Percentiles rank a stretch among this genome's conserved stretches.
phyloP scores from a whole-genome alignment of 2,113 vertebrate genomes.

The Dryoscopus gambensis region DNA sequence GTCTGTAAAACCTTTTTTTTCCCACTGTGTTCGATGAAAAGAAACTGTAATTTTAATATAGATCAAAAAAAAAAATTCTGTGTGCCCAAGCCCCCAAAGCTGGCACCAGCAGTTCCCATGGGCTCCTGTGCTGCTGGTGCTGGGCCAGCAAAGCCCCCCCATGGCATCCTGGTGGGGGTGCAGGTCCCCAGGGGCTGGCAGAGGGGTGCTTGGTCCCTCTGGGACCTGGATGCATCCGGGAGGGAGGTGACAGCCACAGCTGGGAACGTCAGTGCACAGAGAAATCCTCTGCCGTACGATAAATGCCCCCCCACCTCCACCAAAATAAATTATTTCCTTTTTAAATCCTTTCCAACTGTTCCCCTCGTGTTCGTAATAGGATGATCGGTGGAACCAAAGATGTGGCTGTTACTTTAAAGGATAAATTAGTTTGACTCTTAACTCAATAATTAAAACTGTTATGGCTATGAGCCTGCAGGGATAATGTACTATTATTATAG shows the following conservation, averaged over 20 bases:
- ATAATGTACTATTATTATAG: constrained; percentile 99
- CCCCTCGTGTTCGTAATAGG: constrained; percentile 56
- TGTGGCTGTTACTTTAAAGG: constrained; percentile 87
- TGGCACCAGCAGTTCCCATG: background rate
- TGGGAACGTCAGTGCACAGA: background rate
- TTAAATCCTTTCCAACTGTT: constrained; percentile 54
- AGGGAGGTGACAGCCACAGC: background rate
- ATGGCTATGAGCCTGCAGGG: constrained; percentile 93
- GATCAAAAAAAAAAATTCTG: background rate
- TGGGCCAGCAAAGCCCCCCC: background rate
- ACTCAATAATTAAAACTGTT: constrained; percentile 99
- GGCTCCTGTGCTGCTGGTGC: background rate
- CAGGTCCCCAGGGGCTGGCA: background rate
- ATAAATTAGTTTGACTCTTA: constrained; percentile 91
- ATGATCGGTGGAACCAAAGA: constrained; percentile 69
- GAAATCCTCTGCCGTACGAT: constrained; percentile 20
- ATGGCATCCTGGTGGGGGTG: background rate
- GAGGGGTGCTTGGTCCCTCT: background rate
- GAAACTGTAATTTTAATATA: background rate
- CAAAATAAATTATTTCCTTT: constrained; percentile 56
- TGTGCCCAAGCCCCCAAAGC: background rate
- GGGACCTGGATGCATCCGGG: background rate
- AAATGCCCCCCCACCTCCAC: background rate
- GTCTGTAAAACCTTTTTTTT: background rate
- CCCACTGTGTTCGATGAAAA: background rate